Evolutionary conservation across 92 coral and sea anemone species (phyloP).

Genomic region (Virgularia gustaviana): DNA sequence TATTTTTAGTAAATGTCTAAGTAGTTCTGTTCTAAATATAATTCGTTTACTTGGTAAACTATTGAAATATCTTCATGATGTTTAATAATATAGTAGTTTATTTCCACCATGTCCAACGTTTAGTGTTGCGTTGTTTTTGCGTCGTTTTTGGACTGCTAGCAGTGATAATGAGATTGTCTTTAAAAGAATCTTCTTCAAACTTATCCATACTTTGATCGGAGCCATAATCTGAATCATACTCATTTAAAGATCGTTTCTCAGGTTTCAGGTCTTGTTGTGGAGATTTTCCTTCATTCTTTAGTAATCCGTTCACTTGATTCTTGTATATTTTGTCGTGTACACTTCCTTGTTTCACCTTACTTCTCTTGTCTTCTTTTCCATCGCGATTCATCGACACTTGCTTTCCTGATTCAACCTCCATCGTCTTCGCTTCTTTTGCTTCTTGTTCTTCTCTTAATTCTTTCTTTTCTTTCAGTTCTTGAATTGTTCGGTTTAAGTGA

Average conservation of each 20-base stretch:
- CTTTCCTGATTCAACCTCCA: no score
- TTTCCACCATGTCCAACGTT: conserved; percentile 43
- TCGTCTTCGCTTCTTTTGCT: neutral
- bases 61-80: no score
- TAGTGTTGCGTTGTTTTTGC: conserved; percentile 13
- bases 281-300: no score
- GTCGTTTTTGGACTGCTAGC: neutral
- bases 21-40: no score
- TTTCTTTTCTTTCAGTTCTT: conserved; percentile 31
- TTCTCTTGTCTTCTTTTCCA: neutral
- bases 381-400: neutral
- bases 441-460: conserved; percentile 2
- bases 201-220: conserved; percentile 35
- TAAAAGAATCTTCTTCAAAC: conserved; percentile 9
- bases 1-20: no score
- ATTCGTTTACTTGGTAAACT: no score
- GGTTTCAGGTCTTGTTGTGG: neutral
- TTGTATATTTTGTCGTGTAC: neutral
- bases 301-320: neutral
- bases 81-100: no score
- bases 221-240: conserved; percentile 33
- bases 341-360: conserved; percentile 2
- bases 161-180: neutral
- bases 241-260: conserved; percentile 12
- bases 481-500: conserved; percentile 81